Evolutionary conservation across 2,888 invertebrate species (phyloP).

Genomic region (Drosophila fungiperda): DNA sequence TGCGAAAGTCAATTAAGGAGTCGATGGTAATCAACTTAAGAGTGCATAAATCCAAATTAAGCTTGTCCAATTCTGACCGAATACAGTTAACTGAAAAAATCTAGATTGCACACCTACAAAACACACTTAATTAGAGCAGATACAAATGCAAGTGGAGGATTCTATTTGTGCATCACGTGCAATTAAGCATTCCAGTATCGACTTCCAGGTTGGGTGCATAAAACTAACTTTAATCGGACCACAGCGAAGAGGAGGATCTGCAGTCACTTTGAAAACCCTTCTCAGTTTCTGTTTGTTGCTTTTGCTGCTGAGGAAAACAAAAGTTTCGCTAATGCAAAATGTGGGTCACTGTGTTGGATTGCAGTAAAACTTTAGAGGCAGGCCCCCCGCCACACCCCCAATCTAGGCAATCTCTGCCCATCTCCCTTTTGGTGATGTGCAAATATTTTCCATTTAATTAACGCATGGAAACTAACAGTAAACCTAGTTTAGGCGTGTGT

Average conservation of each 20-base stretch:
- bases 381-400: not conserved
- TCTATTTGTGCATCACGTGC: constrained; percentile 1
- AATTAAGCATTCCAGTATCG: constrained; percentile 1
- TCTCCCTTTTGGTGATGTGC: constrained; percentile 52
- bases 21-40: not conserved
- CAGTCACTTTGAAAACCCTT: constrained; percentile 2
- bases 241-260: constrained; percentile 2
- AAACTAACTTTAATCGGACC: constrained; percentile 8
- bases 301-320: constrained; percentile 35
- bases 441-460: constrained; percentile 80
- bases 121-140: not conserved
- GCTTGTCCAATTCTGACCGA: not conserved
- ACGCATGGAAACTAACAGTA: constrained; percentile 66
- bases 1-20: not conserved
- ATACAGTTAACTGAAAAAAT: not conserved
- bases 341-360: constrained; percentile 67
- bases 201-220: not conserved
- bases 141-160: not conserved
- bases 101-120: not conserved
- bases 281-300: constrained; percentile 39
- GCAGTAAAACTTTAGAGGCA: constrained; percentile 54
- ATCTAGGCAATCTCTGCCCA: not conserved
- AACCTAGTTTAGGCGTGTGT: not conserved
- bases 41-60: not conserved
- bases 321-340: constrained; percentile 64